Conservation (phyloP, 2,113 vertebrate genomes). For the Antechinus stuartii region DNA sequence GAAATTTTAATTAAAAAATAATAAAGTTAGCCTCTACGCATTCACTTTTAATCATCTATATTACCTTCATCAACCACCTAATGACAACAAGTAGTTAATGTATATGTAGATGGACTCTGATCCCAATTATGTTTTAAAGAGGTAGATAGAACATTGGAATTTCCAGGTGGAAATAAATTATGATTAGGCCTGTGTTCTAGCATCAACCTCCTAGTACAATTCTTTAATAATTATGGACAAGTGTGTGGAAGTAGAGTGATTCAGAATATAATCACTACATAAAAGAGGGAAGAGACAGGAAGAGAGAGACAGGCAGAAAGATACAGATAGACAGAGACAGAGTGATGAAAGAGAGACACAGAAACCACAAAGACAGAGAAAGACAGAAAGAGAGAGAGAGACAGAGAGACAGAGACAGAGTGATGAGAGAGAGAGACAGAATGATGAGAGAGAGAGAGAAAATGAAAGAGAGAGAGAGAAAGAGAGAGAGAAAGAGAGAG, state of each 20-base stretch:
- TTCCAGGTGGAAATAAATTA: background rate
- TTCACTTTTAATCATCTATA: constrained; percentile 18
- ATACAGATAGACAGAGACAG: too few species aligned
- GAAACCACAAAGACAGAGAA: too few species aligned
- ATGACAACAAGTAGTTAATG: background rate
- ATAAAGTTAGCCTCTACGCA: background rate
- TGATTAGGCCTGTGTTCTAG: background rate
- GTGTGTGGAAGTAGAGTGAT: background rate
- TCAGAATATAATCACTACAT: background rate
- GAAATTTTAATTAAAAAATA: constrained; percentile 24
- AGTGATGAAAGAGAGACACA: too few species aligned
- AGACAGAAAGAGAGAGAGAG: too few species aligned
- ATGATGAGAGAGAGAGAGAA: too few species aligned
- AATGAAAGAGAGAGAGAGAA: too few species aligned
- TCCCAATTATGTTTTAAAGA: constrained; percentile 6
- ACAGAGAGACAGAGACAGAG: too few species aligned
- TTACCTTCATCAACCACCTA: background rate
- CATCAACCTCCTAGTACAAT: background rate
- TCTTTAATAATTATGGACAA: background rate
- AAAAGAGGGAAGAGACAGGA: background rate
- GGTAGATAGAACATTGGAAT: constrained; percentile 18
- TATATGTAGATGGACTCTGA: background rate
- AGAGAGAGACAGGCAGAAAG: background rate
- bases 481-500: background rate
- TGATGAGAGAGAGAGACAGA: too few species aligned